Evolutionary conservation across 2,888 invertebrate species (phyloP).

Genomic region (Sericinus montela): DNA sequence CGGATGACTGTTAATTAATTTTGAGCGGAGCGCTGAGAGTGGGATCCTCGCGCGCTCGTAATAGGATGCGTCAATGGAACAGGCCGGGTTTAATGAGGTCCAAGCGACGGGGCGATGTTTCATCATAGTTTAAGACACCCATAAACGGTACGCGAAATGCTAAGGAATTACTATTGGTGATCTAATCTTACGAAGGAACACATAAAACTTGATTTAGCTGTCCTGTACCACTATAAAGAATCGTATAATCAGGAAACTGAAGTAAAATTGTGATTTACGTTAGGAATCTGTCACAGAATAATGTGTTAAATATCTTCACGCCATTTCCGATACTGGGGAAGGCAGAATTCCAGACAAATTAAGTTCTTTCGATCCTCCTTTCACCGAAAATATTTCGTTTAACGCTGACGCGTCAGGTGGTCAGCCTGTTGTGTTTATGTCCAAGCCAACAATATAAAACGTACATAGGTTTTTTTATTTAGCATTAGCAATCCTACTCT

Average conservation of each 20-base stretch:
- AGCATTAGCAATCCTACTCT: no score
- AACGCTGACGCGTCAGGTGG: no score
- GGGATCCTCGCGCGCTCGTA: slow-evolving; percentile 11
- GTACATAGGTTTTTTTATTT: no score
- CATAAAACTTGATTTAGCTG: slow-evolving; percentile 12
- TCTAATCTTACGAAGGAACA: neutral
- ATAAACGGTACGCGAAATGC: slow-evolving; percentile 16
- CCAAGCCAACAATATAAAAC: no score
- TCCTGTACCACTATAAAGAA: neutral
- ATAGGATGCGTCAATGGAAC: slow-evolving; percentile 39
- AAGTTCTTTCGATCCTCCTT: no score
- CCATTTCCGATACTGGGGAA: no score
- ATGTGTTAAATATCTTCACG: no score
- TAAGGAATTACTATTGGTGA: neutral
- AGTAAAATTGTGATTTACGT: no score
- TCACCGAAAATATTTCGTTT: no score
- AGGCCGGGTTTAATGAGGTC: slow-evolving; percentile 47
- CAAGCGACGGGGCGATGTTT: slow-evolving; percentile 12
- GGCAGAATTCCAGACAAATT: no score
- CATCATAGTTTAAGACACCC: slow-evolving; percentile 17
- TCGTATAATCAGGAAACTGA: neutral
- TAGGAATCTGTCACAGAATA: no score
- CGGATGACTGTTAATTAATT: slow-evolving; percentile 61
- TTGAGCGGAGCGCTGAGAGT: slow-evolving; percentile 28
- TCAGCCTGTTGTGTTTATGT: no score